Evolutionary conservation across 1,140 invertebrate species (phyloP), one percentile per base, ranked within the genome.

Genomic region (Augochlora pura): DNA sequence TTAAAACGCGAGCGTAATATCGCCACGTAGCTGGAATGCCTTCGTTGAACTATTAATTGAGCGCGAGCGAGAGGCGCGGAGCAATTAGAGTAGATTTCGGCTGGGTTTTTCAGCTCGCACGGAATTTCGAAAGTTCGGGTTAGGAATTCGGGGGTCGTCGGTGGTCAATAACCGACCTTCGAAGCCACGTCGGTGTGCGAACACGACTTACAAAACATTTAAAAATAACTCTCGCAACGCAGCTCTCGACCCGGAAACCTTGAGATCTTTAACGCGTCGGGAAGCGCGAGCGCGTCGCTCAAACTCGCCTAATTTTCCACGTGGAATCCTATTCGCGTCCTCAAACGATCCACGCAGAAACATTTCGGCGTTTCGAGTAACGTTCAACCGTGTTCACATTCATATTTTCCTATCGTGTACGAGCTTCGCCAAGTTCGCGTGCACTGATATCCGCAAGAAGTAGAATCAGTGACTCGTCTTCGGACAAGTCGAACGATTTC

Each of bases 91-190:
- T 0, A 18, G 21, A 57, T n/a, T 57, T 57, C 54, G 8, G 21
- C 54, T 6, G 18, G 16, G 54, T 57, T 57, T 57, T n/a, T 57
- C 5, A 6, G 21, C 21, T 8, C 4, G 54, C 1, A 10, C 14
- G 71, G 42, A 81, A 80, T 68, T 8, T 60, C 59, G 62, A 46
- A 49, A 72, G 25, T 49, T 16, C 59, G 38, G 59, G 64, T 23
- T 59, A n/a, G 57, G 74, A 82, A 80, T 85, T 77, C 66, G 65
- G 74, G 81, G 78, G 71, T 83, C 70, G 83, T 72, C 32, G n/a
- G 21, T 87, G 84, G 84, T 87, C 84, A 86, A 87, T 86, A 86
- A 86, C 84, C 81, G 84, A 81, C 85, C 84, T 86, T 84, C 73
- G 82, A 21, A 63, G n/a, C 42, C 39, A 70, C 78, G 65, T 52